phyloP scores from a whole-genome alignment of 2,113 vertebrate genomes.

The Empidonax alnorum region DNA sequence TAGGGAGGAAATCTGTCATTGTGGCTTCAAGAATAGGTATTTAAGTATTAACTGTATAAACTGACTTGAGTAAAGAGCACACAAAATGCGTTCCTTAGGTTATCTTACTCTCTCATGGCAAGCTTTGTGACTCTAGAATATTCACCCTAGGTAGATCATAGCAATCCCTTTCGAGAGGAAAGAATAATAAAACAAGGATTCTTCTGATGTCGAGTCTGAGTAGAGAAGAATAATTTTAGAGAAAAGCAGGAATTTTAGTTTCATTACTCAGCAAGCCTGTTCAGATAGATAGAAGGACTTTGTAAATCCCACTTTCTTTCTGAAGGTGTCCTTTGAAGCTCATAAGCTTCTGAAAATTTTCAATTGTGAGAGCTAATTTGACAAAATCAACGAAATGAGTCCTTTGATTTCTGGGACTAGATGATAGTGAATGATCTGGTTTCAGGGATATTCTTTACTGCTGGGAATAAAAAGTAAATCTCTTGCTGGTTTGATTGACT shows the following conservation, averaged over 20 bases:
- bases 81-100: not conserved
- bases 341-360: not conserved
- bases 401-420: not conserved
- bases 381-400: not conserved
- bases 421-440: not conserved
- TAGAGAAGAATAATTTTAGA: not conserved
- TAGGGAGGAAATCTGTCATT: not conserved
- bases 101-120: not conserved
- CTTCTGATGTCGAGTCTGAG: not conserved
- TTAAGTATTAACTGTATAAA: not conserved
- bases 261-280: slow-evolving; percentile 1
- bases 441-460: not conserved
- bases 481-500: not conserved
- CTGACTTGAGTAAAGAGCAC: not conserved
- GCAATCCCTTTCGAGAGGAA: not conserved
- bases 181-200: not conserved
- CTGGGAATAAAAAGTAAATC: not conserved
- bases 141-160: not conserved
- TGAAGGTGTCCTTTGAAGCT: slow-evolving; percentile 2
- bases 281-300: not conserved
- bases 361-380: not conserved
- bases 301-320: not conserved
- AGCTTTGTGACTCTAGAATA: not conserved
- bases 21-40: not conserved
- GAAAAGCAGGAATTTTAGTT: not conserved